Evolutionary conservation across 2,888 invertebrate genomes (phyloP).

Genomic region (Dusona sp.): DNA sequence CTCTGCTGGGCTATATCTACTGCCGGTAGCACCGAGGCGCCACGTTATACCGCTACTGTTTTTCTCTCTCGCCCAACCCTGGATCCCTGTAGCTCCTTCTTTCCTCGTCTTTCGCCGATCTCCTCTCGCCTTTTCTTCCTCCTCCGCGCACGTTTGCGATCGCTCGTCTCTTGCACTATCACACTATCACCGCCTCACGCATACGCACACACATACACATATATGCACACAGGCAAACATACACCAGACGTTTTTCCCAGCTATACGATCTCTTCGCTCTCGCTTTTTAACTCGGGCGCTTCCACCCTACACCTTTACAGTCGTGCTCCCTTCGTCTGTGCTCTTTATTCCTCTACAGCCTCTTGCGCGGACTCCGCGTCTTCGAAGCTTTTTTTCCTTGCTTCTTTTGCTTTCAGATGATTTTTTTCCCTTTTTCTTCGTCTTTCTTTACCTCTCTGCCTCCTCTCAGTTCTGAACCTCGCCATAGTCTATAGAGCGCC

Average conservation of each 20-base stretch:
- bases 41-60: constrained; percentile 52
- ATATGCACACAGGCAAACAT: constrained; percentile 5
- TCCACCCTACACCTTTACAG: constrained; percentile 57
- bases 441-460: constrained; percentile 51
- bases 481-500: constrained; percentile 66
- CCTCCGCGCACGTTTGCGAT: constrained; percentile 26
- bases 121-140: constrained; percentile 25
- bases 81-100: constrained; percentile 31
- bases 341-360: constrained; percentile 28
- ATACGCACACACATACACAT: background rate
- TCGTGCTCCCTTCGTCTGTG: constrained; percentile 47
- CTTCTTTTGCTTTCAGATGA: background rate
- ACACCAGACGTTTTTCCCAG: constrained; percentile 25
- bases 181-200: constrained; percentile 13
- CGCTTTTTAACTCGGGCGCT: constrained; percentile 57
- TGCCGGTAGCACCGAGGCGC: constrained; percentile 51
- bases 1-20: constrained; percentile 31
- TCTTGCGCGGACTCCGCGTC: constrained; percentile 50
- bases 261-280: constrained; percentile 38
- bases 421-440: constrained; percentile 52
- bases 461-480: constrained; percentile 55
- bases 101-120: constrained; percentile 37
- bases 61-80: constrained; percentile 41
- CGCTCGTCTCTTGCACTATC: constrained; percentile 25
- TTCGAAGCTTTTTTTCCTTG: constrained; percentile 43